phyloP scores from a whole-genome alignment of 1,140 invertebrate genomes.

The Dysdera silvatica region DNA sequence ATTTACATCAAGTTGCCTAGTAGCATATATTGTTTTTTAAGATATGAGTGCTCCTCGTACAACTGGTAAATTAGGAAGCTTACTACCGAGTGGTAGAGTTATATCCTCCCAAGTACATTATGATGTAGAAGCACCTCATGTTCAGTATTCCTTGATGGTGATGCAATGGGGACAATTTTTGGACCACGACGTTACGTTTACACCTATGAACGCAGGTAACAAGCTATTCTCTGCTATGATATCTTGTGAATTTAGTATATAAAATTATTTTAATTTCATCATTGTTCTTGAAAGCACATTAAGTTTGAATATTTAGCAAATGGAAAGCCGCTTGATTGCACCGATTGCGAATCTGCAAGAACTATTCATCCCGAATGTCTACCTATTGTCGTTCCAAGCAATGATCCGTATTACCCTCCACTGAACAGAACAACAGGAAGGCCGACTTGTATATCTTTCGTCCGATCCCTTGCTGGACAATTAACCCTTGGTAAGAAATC shows the following conservation, averaged over 20 bases:
- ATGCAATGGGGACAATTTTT: conserved; percentile 53
- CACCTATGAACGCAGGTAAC: conserved; percentile 46
- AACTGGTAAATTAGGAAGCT: conserved; percentile 61
- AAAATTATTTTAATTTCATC: not conserved
- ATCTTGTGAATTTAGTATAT: not conserved
- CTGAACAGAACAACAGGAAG: conserved; percentile 69
- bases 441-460: conserved; percentile 82
- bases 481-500: conserved; percentile 53
- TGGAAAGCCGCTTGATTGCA: conserved; percentile 56
- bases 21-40: conserved; percentile 39
- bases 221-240: not conserved
- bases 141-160: conserved; percentile 76
- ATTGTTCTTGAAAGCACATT: not conserved
- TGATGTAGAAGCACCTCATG: conserved; percentile 77
- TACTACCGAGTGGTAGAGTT: conserved; percentile 68
- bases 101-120: conserved; percentile 80
- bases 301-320: conserved; percentile 7
- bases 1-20: too few species aligned
- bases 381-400: conserved; percentile 50
- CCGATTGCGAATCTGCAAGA: conserved; percentile 58
- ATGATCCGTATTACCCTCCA: conserved; percentile 51
- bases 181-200: conserved; percentile 55
- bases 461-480: conserved; percentile 82
- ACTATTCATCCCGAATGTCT: conserved; percentile 68
- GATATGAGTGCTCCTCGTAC: conserved; percentile 65